Percentiles rank a stretch among this genome's conserved stretches.
Evolutionary conservation across 2,113 vertebrate genomes (phyloP).

Genomic region (Proteles cristata): DNA sequence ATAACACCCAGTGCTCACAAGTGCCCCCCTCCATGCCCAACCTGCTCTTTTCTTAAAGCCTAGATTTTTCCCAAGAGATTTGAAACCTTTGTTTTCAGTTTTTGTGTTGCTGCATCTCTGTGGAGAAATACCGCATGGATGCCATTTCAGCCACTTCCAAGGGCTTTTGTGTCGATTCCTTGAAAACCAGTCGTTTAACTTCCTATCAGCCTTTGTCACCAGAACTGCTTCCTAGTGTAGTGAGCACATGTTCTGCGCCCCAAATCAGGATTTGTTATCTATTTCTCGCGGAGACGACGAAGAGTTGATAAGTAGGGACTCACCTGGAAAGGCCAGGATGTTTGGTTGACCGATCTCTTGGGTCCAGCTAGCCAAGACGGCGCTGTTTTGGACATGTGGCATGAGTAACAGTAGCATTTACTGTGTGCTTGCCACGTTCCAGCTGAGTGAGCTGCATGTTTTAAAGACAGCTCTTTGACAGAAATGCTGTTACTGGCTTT

Average conservation of each 20-base stretch:
- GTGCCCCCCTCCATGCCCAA: no score
- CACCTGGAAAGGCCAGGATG: neutral
- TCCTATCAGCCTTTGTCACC: neutral
- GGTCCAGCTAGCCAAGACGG: neutral
- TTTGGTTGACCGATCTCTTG: neutral
- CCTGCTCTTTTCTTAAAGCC: neutral
- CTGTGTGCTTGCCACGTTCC: neutral
- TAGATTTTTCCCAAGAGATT: neutral
- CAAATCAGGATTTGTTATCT: neutral
- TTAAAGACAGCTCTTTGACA: neutral
- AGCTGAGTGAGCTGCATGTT: neutral
- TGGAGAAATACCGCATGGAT: neutral
- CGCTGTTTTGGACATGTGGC: fast-evolving
- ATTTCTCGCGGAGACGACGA: no score
- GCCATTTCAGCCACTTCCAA: neutral
- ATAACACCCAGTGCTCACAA: no score
- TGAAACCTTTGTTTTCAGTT: neutral
- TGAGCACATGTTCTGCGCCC: neutral
- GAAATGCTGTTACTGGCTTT: neutral
- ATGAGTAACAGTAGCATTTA: neutral
- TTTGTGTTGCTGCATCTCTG: neutral
- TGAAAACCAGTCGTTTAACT: neutral
- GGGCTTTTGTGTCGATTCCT: neutral
- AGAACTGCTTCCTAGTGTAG: neutral
- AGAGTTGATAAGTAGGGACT: neutral